Evolutionary conservation across 2,888 invertebrate genomes (phyloP).

Genomic region (Pemphredon lugubris): DNA sequence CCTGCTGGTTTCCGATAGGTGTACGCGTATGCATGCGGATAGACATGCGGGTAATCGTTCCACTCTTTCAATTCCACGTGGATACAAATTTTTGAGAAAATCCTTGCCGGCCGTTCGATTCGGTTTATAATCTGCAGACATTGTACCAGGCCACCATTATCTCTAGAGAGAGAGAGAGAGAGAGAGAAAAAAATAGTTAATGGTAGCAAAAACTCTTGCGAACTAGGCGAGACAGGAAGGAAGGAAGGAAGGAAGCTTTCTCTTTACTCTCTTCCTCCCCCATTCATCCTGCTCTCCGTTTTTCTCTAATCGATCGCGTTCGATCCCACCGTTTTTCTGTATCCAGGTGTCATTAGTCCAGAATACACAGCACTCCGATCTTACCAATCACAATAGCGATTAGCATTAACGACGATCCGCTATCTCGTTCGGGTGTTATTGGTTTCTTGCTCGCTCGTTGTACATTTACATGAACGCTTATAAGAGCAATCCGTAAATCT

Average conservation of each 20-base stretch:
- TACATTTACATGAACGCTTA: not conserved
- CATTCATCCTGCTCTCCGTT: slow-evolving; percentile 3
- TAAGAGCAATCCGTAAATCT: not conserved
- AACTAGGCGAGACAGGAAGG: slow-evolving; percentile 28
- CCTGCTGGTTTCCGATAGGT: slow-evolving; percentile 27
- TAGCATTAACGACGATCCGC: not conserved
- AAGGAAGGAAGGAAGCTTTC: slow-evolving; percentile 26
- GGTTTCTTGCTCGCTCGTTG: not conserved
- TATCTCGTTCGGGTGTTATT: not conserved
- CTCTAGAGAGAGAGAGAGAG: slow-evolving; percentile 5
- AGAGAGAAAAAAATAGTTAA: slow-evolving; percentile 51
- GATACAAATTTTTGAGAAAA: slow-evolving; percentile 55
- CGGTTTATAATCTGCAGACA: slow-evolving; percentile 49
- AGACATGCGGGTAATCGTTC: slow-evolving; percentile 58
- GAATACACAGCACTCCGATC: slow-evolving; percentile 5
- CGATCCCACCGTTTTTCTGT: not conserved
- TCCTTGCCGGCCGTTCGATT: slow-evolving; percentile 21
- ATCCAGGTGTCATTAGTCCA: slow-evolving; percentile 16
- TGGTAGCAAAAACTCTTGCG: slow-evolving; percentile 38
- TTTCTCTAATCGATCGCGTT: slow-evolving; percentile 25
- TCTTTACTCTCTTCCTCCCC: slow-evolving; percentile 8
- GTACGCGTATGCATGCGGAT: slow-evolving; percentile 23
- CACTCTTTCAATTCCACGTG: slow-evolving; percentile 30
- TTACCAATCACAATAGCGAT: not conserved
- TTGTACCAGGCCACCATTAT: slow-evolving; percentile 38